Evolutionary conservation across 92 coral and sea anemone species (phyloP).

Genomic region (Heteractis magnifica): DNA sequence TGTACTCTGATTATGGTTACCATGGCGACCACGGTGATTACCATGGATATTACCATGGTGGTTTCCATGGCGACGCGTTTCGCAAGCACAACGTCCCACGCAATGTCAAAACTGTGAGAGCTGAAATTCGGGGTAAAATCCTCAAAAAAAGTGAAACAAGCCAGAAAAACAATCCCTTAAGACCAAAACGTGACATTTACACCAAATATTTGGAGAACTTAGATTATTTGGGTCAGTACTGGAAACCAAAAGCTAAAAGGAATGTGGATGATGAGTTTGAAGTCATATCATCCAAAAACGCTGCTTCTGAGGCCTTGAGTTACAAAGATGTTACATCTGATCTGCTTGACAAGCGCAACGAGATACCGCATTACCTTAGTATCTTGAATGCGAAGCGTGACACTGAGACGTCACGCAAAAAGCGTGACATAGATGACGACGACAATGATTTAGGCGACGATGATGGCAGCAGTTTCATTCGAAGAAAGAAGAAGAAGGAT

Average conservation of each 20-base stretch:
- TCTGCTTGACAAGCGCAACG: slow-evolving; percentile 43
- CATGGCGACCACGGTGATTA: slow-evolving; percentile 25
- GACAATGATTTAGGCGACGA: slow-evolving; percentile 19
- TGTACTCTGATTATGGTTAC: slow-evolving; percentile 49
- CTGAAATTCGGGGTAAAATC: slow-evolving; percentile 27
- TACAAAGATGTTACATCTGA: slow-evolving; percentile 28
- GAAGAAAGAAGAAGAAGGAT: slow-evolving; percentile 78
- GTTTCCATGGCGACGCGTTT: slow-evolving; percentile 65
- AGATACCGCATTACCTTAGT: slow-evolving; percentile 6
- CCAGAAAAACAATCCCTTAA: background rate
- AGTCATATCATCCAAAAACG: slow-evolving; percentile 57
- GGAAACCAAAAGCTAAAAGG: slow-evolving; percentile 62
- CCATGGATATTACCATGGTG: slow-evolving; percentile 31
- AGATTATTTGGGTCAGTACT: slow-evolving; percentile 48
- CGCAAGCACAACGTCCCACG: slow-evolving; percentile 78
- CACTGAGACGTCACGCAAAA: slow-evolving; percentile 24
- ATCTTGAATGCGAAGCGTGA: background rate
- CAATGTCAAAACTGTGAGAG: slow-evolving; percentile 8
- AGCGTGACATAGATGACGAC: slow-evolving; percentile 62
- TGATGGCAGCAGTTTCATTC: background rate
- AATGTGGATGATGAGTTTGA: slow-evolving; percentile 46
- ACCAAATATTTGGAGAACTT: slow-evolving; percentile 45
- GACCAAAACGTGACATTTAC: slow-evolving; percentile 67
- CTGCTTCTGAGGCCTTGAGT: slow-evolving; percentile 60
- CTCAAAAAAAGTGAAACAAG: slow-evolving; percentile 29